Base-by-base conservation (phyloP, 2,888 invertebrate genomes). In the Sphecodes monilicornis region DNA sequence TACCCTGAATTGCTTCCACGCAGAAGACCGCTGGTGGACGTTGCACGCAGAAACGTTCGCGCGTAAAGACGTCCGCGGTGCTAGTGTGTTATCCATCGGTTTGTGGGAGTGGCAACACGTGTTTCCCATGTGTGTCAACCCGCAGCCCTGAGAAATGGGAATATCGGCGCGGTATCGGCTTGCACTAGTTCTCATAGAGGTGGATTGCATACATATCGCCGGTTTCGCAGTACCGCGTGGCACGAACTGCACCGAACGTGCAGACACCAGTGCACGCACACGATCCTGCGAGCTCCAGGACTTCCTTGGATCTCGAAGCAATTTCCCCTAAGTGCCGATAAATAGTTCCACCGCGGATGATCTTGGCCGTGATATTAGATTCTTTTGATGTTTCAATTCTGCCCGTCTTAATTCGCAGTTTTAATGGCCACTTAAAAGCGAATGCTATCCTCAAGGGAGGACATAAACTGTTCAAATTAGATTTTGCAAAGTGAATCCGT, bases 121-220 rank as follows among this genome's bases (percentile, higher is more conserved):
- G 94, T 93, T 91, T 88, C 83, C 89, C 92, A 92, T 90, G 92
- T 92, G 92, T 91, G 91, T 92, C 92, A 88, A 90, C 84, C 88
- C 89, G 82, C 82, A 81, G 86, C 60, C 84, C 71, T 57, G 74
- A 72, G 79, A 82, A 86, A 76, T 81, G 88, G 82, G 82, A 80
- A 89, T 89, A 90, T 90, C 89, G 86, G 90, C 64, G 78, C 75
- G 82, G 89, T 90, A 88, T 94, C 91, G 90, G 90, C 89, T 90
- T 91, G 90, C 92, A 91, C 85, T 90, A 92, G 90, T 92, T 92
- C 90, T 86, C 90, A 86, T 90, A 88, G 89, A 90, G 89, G 86
- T 87, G 90, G 89, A 85, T 86, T 92, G 94, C 93, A 93, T 94
- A 93, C 92, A 92, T 93, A 93, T 94, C 91, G 93, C 87, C 82